These are phyloP conservation scores for Thera britannica DNA, from an alignment of 2,888 invertebrate genomes.

Conservation along the genomic window DNA sequence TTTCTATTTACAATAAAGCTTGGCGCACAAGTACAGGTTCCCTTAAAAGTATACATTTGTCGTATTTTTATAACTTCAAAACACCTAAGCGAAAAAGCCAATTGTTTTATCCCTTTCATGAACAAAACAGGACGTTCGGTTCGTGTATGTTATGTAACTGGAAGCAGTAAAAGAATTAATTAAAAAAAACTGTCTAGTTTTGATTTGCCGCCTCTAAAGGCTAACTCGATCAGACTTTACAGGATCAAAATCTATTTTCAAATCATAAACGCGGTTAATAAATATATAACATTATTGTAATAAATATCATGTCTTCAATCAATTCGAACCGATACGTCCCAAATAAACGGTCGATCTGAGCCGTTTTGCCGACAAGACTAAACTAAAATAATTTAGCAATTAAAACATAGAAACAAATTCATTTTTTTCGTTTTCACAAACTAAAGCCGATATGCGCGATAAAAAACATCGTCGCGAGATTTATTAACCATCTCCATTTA, in stretches of 20 bases:
- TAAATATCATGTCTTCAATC: neutral
- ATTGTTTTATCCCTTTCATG: constrained; percentile 59
- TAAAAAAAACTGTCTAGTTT: neutral
- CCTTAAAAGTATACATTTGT: constrained; percentile 48
- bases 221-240: too few relatives aligned
- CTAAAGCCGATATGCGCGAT: constrained; percentile 24
- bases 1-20: constrained; percentile 74
- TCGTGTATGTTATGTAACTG: constrained; percentile 15
- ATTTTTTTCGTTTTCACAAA: constrained; percentile 34
- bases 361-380: constrained; percentile 34
- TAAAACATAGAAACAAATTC: constrained; percentile 30
- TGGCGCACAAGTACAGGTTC: constrained; percentile 64
- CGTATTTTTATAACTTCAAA: constrained; percentile 46
- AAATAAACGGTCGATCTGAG: constrained; percentile 16
- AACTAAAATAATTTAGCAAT: constrained; percentile 31
- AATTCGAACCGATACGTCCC: constrained; percentile 27
- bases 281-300: neutral
- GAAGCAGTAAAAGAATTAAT: neutral
- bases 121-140: constrained; percentile 34
- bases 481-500: constrained; percentile 9
- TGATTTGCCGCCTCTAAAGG: neutral
- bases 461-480: constrained; percentile 22
- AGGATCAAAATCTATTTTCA: too few relatives aligned
- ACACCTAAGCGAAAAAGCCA: constrained; percentile 60
- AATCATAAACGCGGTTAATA: neutral